phyloP scores from a whole-genome alignment of 2,888 invertebrate species.

The Campoplex nolae region DNA sequence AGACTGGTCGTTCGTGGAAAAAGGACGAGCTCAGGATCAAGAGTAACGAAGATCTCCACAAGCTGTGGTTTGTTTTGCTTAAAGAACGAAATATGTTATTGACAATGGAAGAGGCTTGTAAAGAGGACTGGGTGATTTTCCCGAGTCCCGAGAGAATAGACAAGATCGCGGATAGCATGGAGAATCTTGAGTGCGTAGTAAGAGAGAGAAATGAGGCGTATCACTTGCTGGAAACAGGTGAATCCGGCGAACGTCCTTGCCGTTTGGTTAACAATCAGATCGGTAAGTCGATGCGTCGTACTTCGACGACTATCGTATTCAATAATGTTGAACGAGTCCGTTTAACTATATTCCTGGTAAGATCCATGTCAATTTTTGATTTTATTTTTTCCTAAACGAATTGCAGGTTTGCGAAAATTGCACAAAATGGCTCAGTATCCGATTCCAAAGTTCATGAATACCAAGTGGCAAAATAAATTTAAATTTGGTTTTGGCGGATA shows the following conservation, averaged over 20 bases:
- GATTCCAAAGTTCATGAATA: constrained; percentile 89
- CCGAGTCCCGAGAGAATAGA: constrained; percentile 97
- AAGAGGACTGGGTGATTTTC: constrained; percentile 88
- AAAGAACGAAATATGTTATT: constrained; percentile 99
- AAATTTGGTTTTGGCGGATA: constrained; percentile 86
- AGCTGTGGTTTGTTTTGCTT: constrained; percentile 95
- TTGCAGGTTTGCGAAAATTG: constrained; percentile 79
- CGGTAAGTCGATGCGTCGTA: constrained; percentile 83
- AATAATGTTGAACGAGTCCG: background rate
- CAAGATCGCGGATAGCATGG: constrained; percentile 98
- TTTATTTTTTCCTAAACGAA: background rate
- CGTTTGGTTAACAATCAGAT: constrained; percentile 87
- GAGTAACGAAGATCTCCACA: constrained; percentile 97
- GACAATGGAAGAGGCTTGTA: constrained; percentile 96
- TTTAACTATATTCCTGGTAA: background rate
- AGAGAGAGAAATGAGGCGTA: constrained; percentile 97
- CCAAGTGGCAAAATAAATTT: constrained; percentile 87
- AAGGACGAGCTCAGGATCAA: constrained; percentile 96
- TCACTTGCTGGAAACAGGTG: constrained; percentile 94
- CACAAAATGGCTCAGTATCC: constrained; percentile 87
- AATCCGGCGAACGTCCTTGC: constrained; percentile 91
- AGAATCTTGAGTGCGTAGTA: constrained; percentile 95
- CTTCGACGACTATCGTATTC: background rate
- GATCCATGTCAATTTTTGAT: background rate
- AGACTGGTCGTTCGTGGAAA: constrained; percentile 94